A percentile compares a stretch with the other conserved stretches of the same genome.
phyloP scores from a whole-genome alignment of 30 jellyfish, hydroid and myxozoan species.

The Cassiopea andromeda region DNA sequence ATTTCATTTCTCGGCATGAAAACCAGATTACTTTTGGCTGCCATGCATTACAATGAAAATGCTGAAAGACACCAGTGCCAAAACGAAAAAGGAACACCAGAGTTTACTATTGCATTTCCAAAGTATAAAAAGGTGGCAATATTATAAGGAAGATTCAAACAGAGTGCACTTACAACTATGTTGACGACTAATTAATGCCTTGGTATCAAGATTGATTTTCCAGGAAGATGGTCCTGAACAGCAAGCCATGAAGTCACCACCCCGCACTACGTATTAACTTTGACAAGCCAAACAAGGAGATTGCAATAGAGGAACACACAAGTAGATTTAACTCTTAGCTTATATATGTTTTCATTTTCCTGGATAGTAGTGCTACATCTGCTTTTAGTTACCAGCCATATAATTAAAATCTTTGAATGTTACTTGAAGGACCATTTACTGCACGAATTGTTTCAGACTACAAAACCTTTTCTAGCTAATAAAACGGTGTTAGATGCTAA shows the following conservation, averaged over 20 bases:
- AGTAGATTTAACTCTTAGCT: slow-evolving; percentile 38
- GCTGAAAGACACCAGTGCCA: slow-evolving; percentile 46
- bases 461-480: not conserved
- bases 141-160: slow-evolving; percentile 41
- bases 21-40: slow-evolving; percentile 39
- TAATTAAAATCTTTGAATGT: not conserved
- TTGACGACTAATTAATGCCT: slow-evolving; percentile 42
- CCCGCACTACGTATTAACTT: slow-evolving; percentile 39
- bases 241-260: slow-evolving; percentile 38
- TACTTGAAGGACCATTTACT: not conserved
- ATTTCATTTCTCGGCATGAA: slow-evolving; percentile 40
- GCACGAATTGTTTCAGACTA: not conserved
- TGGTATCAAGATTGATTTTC: slow-evolving; percentile 40
- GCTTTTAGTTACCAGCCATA: slow-evolving; percentile 11
- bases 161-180: slow-evolving; percentile 58
- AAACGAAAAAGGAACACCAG: slow-evolving; percentile 29
- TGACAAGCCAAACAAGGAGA: slow-evolving; percentile 50
- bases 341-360: not conserved
- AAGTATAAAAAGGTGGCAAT: slow-evolving; percentile 44
- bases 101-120: slow-evolving; percentile 45
- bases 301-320: slow-evolving; percentile 24
- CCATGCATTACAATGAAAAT: slow-evolving; percentile 38
- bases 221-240: slow-evolving; percentile 42
- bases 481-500: not conserved
- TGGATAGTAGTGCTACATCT: slow-evolving; percentile 16